Evolutionary conservation across 2,888 invertebrate species (phyloP), one percentile per base, ranked within the genome.

Genomic region (Artemia sinica): DNA sequence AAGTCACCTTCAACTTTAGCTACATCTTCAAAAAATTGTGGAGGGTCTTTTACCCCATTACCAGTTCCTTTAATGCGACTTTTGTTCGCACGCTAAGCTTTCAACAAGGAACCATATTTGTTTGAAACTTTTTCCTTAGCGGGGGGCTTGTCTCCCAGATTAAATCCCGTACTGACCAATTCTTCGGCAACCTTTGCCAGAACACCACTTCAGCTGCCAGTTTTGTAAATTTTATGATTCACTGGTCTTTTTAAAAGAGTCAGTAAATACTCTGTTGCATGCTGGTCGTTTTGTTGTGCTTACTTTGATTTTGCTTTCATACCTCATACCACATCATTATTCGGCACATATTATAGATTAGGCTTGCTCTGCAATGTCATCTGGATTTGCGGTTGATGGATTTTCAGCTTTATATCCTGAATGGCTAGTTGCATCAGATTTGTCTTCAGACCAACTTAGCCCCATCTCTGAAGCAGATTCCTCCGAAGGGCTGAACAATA

Each of bases 41-140:
- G 58, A 58, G 58, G 58, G 14, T n/a, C 14, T 58, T 58, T 58
- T n/a, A 14, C 58, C 58, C 14, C 58, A 58, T 58, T 58, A 58
- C 58, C 58, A 58, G 58, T 58, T 14, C 9, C 58, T 14, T 58
- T n/a, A 14, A 58, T 14, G 14, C 14, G 58, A n/a, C n/a, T 58
- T 58, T 58, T 58, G 14, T 58, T 8, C 7, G 58, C 58, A 14
- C 58, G 58, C n/a, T 58, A 8, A 14, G 58, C 58, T 14, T 58
- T 58, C n/a, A 58, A 14, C n/a, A 58, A 14, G 14, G 58, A 58
- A 14, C 58, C 58, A 14, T 58, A 58, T 14, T 58, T 58, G 58
- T 58, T 58, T n/a, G n/a, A 14, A 58, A 58, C 58, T 58, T 58
- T 58, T 14, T 58, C 58, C 14, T 58, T 58, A 18, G 18, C 18